Conservation (phyloP, 2,797 vertebrate genomes). For the Sparidentex hasta region DNA sequence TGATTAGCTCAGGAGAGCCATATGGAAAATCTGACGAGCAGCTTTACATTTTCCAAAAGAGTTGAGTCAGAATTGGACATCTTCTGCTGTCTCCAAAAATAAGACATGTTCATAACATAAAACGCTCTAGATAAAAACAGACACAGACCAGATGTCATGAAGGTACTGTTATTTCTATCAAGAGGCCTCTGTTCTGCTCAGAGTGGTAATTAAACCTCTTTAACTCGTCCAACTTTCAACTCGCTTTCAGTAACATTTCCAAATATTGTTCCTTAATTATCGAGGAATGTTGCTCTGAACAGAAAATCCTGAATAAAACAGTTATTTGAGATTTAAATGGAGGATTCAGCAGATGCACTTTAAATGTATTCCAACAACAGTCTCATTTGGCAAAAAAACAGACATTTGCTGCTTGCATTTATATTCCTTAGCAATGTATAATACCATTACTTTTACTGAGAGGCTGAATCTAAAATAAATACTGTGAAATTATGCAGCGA, state of each 20-base stretch:
- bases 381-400: neutral
- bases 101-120: neutral
- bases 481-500: neutral
- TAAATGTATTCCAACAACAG: neutral
- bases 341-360: neutral
- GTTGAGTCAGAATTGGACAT: conserved; percentile 16
- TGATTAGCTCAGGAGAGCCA: neutral
- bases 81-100: conserved; percentile 17
- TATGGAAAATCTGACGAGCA: neutral
- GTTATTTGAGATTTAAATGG: neutral
- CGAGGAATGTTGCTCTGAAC: neutral
- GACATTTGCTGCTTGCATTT: conserved; percentile 4
- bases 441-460: neutral
- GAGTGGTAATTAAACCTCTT: conserved; percentile 4
- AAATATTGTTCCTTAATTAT: conserved; percentile 6
- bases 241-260: neutral
- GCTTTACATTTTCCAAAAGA: conserved; percentile 26
- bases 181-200: neutral
- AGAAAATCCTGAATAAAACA: conserved; percentile 22
- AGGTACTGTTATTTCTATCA: neutral
- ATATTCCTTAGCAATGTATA: neutral
- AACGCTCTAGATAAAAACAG: neutral
- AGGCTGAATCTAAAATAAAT: conserved; percentile 16
- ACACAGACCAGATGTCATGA: conserved; percentile 7
- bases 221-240: neutral